Base-by-base conservation (phyloP, 1,140 invertebrate species). In the Papilio polytes region DNA sequence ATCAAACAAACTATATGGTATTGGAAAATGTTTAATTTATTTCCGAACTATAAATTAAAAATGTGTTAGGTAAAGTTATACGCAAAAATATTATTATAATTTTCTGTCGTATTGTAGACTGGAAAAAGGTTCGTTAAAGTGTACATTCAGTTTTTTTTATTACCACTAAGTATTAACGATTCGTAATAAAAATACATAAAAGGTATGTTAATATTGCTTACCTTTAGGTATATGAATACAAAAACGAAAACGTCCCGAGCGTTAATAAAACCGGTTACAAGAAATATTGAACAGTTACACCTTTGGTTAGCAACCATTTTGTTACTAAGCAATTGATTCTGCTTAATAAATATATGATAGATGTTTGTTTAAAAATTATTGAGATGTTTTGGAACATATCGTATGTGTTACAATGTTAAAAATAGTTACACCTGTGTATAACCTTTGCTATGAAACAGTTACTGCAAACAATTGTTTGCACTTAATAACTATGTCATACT, bases 261-360 rank as follows among this genome's bases (percentile, higher is more conserved):
- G 13, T 31, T 70, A 70, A 70, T 70, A 70, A 70, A 70, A 70
- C 63, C 26, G 63, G 26, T 70, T 70, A 70, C 26, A 70, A 31
- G 26, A 31, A 22, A 70, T 31, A 36, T 70, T 36, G 26, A 70
- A 70, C 63, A 63, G 59, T 70, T 70, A 70, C 63, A 8, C 63
- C 13, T 70, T 70, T 70, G 13, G 22, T 36, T 70, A 70, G 63
- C 63, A 70, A 70, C 22, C 22, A 18, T 70, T 70, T 70, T 31
- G 63, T 31, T 70, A 70, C 63, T 31, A 70, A 31, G 63, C 63
- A 70, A 31, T 70, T 31, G 59, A 63, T 63, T 63, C 1, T 13
- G 8, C 1, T 36, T 15, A 6, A 66, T 26, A 26, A 36, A 31
- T 13, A 66, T 6, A 2, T 63, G 12, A 70, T 36, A 70, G 3